These are phyloP conservation scores for Xenopus borealis DNA, from an alignment of 2,113 vertebrate species.

Conservation along the genomic window DNA sequence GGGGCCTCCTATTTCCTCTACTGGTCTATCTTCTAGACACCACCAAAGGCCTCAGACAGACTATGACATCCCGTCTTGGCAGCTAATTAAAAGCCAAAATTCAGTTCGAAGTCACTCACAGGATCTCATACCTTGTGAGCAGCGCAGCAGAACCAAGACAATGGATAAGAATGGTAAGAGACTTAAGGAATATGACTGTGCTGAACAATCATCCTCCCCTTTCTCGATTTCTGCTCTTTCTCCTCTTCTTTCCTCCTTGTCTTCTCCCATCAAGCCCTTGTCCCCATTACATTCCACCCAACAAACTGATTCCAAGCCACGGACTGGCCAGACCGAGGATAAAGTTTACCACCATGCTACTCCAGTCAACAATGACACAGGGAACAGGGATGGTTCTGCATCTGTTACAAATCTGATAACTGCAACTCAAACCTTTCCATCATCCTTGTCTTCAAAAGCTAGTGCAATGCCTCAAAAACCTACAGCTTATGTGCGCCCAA, in stretches of 20 bases:
- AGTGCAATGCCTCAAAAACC: slow-evolving; percentile 83
- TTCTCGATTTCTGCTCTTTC: slow-evolving; percentile 62
- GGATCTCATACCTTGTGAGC: slow-evolving; percentile 46
- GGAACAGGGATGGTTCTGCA: slow-evolving; percentile 55
- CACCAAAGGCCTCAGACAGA: slow-evolving; percentile 58
- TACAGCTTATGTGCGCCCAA: slow-evolving; percentile 90
- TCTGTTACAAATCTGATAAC: slow-evolving; percentile 56
- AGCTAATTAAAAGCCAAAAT: slow-evolving; percentile 52
- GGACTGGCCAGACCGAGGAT: slow-evolving; percentile 54
- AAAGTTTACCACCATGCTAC: slow-evolving; percentile 48
- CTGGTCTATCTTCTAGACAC: slow-evolving; percentile 53
- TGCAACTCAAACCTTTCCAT: slow-evolving; percentile 76
- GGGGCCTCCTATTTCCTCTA: slow-evolving; percentile 51
- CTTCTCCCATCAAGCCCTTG: slow-evolving; percentile 64
- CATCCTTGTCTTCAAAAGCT: slow-evolving; percentile 76
- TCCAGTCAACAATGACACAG: slow-evolving; percentile 55
- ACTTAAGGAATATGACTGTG: slow-evolving; percentile 49
- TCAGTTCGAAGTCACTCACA: slow-evolving; percentile 45
- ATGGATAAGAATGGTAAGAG: slow-evolving; percentile 55
- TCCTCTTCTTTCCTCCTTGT: slow-evolving; percentile 61
- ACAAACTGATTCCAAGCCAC: slow-evolving; percentile 60
- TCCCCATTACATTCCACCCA: slow-evolving; percentile 78
- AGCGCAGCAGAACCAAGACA: slow-evolving; percentile 27
- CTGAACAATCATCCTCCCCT: slow-evolving; percentile 40
- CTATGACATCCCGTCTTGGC: slow-evolving; percentile 48